A percentile compares a stretch with the other conserved stretches of the same genome.
phyloP scores from a whole-genome alignment of 1,140 invertebrate species.

The Octopus sinensis region DNA sequence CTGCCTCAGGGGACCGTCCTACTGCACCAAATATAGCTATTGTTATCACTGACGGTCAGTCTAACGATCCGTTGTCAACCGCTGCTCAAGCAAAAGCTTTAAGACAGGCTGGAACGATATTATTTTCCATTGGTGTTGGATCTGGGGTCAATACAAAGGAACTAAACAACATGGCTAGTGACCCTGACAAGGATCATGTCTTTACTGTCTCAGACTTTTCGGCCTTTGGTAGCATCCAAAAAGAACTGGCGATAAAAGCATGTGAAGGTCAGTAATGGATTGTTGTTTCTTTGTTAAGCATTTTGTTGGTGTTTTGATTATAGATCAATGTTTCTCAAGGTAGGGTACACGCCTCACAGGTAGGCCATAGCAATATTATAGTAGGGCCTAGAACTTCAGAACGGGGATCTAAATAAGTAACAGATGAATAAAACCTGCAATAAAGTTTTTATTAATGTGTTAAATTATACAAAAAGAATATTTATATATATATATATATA shows the following conservation, averaged over 20 bases:
- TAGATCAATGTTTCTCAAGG: no score
- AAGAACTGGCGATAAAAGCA: not conserved
- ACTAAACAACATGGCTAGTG: conserved; percentile 28
- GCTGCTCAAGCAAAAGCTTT: conserved; percentile 27
- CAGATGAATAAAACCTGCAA: no score
- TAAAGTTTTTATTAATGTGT: no score
- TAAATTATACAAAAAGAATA: no score
- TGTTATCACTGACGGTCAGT: conserved; percentile 34
- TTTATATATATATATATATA: no score
- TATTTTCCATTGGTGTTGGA: conserved; percentile 39
- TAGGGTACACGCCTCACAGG: no score
- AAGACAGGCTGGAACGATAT: conserved; percentile 33
- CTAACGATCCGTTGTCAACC: conserved; percentile 24
- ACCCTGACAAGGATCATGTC: conserved; percentile 21
- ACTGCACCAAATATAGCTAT: conserved; percentile 32
- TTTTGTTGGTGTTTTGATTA: no score
- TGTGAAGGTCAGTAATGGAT: not conserved
- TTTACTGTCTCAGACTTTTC: conserved; percentile 23
- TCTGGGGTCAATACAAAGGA: conserved; percentile 28
- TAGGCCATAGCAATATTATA: no score
- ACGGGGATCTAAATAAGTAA: no score
- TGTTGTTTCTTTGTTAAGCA: no score
- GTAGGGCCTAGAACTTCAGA: no score
- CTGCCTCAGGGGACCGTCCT: conserved; percentile 34
- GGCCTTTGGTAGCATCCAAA: conserved; percentile 15